A percentile compares a stretch with the other conserved stretches of the same genome.
Evolutionary conservation across 2,888 invertebrate species (phyloP).

Genomic region (Drosophila melanosoma): DNA sequence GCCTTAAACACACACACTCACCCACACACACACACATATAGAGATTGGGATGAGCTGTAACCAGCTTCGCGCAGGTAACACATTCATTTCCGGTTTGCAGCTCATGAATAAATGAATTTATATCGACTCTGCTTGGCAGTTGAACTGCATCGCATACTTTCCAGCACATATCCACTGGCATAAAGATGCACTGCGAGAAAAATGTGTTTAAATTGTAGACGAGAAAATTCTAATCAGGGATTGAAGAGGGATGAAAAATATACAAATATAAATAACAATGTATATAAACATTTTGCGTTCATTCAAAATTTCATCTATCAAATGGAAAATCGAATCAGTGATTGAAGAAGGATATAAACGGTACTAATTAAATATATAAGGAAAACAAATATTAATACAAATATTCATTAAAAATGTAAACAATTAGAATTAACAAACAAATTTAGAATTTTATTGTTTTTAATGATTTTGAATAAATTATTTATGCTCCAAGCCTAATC

Average conservation of each 20-base stretch:
- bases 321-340: neutral
- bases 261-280: neutral
- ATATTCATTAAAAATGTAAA: neutral
- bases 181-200: slow-evolving; percentile 9
- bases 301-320: neutral
- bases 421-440: neutral
- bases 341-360: no score
- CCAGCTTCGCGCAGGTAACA: slow-evolving; percentile 38
- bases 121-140: slow-evolving; percentile 71
- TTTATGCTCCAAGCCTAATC: neutral
- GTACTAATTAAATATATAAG: no score
- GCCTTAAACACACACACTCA: slow-evolving; percentile 24
- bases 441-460: neutral
- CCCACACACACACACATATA: slow-evolving; percentile 20
- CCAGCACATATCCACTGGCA: slow-evolving; percentile 42
- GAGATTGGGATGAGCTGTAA: neutral
- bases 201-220: neutral
- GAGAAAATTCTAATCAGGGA: neutral
- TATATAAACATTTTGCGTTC: neutral
- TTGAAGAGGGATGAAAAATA: neutral
- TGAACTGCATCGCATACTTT: slow-evolving; percentile 69
- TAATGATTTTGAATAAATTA: neutral
- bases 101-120: slow-evolving; percentile 81
- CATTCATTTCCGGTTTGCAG: slow-evolving; percentile 74
- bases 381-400: neutral